Percentiles rank a stretch among this genome's conserved stretches.
Evolutionary conservation across 1,140 invertebrate genomes (phyloP).

Genomic region (Manduca sexta): DNA sequence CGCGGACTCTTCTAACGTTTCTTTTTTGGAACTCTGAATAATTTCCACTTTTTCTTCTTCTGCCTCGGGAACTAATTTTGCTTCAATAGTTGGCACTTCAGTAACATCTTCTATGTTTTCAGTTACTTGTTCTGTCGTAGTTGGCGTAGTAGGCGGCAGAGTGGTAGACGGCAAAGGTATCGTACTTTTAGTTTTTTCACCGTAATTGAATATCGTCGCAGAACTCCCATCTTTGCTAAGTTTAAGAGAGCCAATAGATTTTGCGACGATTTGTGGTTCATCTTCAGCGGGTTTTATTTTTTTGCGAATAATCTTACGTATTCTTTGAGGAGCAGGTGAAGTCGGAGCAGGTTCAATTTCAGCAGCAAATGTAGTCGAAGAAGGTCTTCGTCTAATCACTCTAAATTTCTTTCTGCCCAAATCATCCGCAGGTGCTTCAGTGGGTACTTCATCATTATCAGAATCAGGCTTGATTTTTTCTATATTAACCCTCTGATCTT

Average conservation of each 20-base stretch:
- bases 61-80: not conserved
- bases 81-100: slow-evolving; percentile 1
- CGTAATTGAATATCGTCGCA: slow-evolving; percentile 43
- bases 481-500: slow-evolving; percentile 31
- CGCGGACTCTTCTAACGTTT: too few species aligned
- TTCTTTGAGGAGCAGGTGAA: slow-evolving; percentile 37
- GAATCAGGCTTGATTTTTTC: slow-evolving; percentile 40
- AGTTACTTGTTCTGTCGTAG: slow-evolving; percentile 26
- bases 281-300: slow-evolving; percentile 60
- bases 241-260: slow-evolving; percentile 29
- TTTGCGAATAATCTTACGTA: slow-evolving; percentile 72
- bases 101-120: slow-evolving; percentile 22
- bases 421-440: slow-evolving; percentile 35
- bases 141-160: slow-evolving; percentile 18
- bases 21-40: too few species aligned
- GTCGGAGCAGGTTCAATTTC: slow-evolving; percentile 17
- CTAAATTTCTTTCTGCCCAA: slow-evolving; percentile 49
- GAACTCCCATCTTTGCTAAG: slow-evolving; percentile 27
- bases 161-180: slow-evolving; percentile 10
- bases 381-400: slow-evolving; percentile 53
- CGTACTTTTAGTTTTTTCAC: slow-evolving; percentile 45
- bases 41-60: slow-evolving; percentile 10
- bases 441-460: slow-evolving; percentile 25
- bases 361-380: slow-evolving; percentile 30
- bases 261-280: slow-evolving; percentile 32